Evolutionary conservation across 2,888 invertebrate species (phyloP).

Genomic region (Terebella lapidaria): DNA sequence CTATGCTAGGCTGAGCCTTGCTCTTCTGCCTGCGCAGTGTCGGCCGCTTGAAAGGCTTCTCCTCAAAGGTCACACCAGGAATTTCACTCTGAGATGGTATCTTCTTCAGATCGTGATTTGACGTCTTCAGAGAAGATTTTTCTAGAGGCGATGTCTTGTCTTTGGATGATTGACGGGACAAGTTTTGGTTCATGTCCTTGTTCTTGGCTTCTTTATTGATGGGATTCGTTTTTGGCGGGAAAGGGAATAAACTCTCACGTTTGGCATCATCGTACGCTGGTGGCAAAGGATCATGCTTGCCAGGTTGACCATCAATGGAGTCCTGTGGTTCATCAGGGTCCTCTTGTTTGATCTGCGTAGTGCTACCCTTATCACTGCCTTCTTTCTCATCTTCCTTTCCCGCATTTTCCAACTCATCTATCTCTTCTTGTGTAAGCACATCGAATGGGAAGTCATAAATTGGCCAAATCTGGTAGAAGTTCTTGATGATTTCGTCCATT

Average conservation of each 20-base stretch:
- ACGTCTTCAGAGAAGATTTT: not conserved
- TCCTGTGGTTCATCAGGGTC: not conserved
- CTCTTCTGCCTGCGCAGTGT: not conserved
- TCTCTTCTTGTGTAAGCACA: constrained; percentile 5
- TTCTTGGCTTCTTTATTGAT: not conserved
- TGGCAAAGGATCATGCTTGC: not conserved
- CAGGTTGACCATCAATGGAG: not conserved
- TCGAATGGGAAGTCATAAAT: constrained; percentile 42
- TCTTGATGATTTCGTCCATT: constrained; percentile 47
- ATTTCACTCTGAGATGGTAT: not conserved
- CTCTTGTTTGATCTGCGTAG: not conserved
- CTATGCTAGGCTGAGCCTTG: not conserved
- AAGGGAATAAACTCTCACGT: not conserved
- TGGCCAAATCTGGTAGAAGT: constrained; percentile 49
- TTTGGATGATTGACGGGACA: not conserved
- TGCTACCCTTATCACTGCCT: not conserved
- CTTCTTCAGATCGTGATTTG: too few species aligned
- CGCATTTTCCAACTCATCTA: not conserved
- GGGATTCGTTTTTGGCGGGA: not conserved
- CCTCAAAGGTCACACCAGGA: not conserved
- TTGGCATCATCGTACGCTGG: not conserved
- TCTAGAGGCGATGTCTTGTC: not conserved
- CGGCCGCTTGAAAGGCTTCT: not conserved
- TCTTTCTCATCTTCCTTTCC: constrained; percentile 8
- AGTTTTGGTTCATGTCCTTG: constrained; percentile 2